phyloP scores from a whole-genome alignment of 2,797 vertebrate genomes.

The Paedocypris micromegethes region DNA sequence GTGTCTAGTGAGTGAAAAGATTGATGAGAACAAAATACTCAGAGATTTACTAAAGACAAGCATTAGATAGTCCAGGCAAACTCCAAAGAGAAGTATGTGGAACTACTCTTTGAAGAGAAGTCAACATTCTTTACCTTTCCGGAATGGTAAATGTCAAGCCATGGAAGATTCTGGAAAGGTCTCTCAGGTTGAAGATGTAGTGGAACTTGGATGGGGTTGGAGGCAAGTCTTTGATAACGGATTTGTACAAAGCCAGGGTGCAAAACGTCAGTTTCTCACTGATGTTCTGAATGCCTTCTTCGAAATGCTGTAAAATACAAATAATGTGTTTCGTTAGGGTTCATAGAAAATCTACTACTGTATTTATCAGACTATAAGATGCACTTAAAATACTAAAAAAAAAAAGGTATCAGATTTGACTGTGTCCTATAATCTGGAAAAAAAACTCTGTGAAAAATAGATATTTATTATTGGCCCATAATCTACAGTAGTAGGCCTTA shows the following conservation, averaged over 20 bases:
- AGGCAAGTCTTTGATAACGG: slow-evolving; percentile 79
- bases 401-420: too few species aligned
- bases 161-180: slow-evolving; percentile 86
- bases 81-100: too few species aligned
- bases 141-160: slow-evolving; percentile 81
- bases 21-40: background rate
- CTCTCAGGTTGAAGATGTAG: slow-evolving; percentile 94
- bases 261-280: slow-evolving; percentile 78
- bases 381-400: background rate
- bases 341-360: too few species aligned
- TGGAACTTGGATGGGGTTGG: slow-evolving; percentile 97
- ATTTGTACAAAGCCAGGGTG: slow-evolving; percentile 83
- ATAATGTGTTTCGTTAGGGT: too few species aligned
- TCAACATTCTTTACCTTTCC: slow-evolving; percentile 72
- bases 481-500: too few species aligned
- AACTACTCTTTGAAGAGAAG: background rate
- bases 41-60: background rate
- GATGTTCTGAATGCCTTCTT: slow-evolving; percentile 67
- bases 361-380: too few species aligned
- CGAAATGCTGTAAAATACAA: slow-evolving; percentile 70
- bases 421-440: too few species aligned
- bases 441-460: too few species aligned
- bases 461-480: too few species aligned
- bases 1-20: too few species aligned
- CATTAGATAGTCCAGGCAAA: too few species aligned